These are phyloP conservation scores for Coenonympha glycerion DNA, from an alignment of 2,888 invertebrate species.

Conservation along the genomic window DNA sequence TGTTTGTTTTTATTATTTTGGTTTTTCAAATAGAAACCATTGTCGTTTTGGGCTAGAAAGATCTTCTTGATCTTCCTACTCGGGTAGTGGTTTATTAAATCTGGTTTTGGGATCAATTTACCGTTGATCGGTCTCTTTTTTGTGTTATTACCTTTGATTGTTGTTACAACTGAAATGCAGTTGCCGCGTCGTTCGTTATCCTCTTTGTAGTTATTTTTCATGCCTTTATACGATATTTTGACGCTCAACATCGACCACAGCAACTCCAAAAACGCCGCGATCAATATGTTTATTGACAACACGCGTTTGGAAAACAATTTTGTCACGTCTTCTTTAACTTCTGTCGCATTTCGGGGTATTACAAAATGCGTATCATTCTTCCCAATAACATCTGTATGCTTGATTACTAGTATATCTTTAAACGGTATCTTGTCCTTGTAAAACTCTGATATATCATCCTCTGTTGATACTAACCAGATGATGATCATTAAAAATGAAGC, in stretches of 20 bases:
- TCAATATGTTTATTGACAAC: constrained; percentile 76
- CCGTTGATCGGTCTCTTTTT: constrained; percentile 56
- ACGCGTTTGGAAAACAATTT: constrained; percentile 63
- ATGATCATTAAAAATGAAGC: constrained; percentile 59
- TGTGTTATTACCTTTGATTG: constrained; percentile 72
- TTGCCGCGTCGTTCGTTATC: constrained; percentile 68
- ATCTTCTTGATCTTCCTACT: constrained; percentile 72
- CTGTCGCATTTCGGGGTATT: constrained; percentile 43
- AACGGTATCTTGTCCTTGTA: constrained; percentile 63
- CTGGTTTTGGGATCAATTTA: constrained; percentile 64
- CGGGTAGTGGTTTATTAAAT: constrained; percentile 73
- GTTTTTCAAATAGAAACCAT: constrained; percentile 62
- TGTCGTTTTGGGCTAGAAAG: constrained; percentile 62
- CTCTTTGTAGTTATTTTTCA: constrained; percentile 77
- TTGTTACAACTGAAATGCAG: constrained; percentile 71
- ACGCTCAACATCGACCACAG: constrained; percentile 78
- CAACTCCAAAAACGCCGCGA: constrained; percentile 75
- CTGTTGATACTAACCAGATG: constrained; percentile 58
- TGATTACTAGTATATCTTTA: constrained; percentile 54
- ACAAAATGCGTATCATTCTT: constrained; percentile 61
- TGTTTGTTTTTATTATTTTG: constrained; percentile 66
- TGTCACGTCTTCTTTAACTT: constrained; percentile 39
- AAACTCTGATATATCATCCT: constrained; percentile 54
- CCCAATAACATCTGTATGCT: constrained; percentile 51
- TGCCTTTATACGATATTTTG: constrained; percentile 77